Evolutionary conservation across 1,140 invertebrate species (phyloP).

Genomic region (Dolichoris vasculosae): DNA sequence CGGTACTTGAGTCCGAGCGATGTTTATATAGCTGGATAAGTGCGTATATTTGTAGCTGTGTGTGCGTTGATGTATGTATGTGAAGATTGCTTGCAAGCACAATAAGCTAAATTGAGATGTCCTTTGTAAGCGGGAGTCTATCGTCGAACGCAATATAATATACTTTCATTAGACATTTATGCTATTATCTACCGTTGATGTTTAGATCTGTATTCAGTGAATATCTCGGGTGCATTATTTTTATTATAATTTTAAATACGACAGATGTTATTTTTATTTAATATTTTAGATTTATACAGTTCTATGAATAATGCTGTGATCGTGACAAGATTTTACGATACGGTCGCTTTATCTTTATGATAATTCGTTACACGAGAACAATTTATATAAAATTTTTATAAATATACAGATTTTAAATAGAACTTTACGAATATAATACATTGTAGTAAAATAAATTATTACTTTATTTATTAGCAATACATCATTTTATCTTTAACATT

Average conservation of each 20-base stretch:
- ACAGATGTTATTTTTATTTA: neutral
- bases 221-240: neutral
- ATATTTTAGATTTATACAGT: neutral
- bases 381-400: constrained; percentile 16
- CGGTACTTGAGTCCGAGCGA: neutral
- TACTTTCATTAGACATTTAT: neutral
- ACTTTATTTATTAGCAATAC: neutral
- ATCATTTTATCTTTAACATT: neutral
- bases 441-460: constrained; percentile 9
- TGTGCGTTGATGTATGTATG: neutral
- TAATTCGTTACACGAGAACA: neutral
- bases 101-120: neutral
- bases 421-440: neutral
- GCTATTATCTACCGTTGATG: neutral
- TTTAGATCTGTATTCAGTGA: neutral
- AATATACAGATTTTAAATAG: neutral
- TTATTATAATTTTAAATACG: neutral
- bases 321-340: neutral
- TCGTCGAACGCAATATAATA: neutral
- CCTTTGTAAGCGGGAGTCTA: neutral
- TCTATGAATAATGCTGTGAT: neutral
- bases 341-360: neutral
- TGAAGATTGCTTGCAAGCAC: neutral
- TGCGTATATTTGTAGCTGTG: neutral
- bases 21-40: neutral